Conservation (phyloP, 2,888 invertebrate species). For the Drosophila fungiperda region DNA sequence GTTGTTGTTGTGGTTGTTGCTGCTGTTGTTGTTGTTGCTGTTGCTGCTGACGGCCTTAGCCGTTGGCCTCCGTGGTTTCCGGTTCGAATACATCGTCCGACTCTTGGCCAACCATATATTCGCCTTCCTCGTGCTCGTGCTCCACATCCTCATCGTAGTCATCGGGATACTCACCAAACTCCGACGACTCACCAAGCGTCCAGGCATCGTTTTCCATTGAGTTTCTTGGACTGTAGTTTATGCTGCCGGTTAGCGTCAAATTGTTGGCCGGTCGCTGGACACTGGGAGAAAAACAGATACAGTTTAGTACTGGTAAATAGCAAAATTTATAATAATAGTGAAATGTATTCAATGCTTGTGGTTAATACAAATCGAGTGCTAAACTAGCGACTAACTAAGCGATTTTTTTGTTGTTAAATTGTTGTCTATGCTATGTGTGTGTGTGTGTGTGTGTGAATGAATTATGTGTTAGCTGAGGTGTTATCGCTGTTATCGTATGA, state of each 20-base stretch:
- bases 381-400: conserved; percentile 70
- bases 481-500: conserved; percentile 16
- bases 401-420: conserved; percentile 27
- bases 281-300: conserved; percentile 31
- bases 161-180: conserved; percentile 69
- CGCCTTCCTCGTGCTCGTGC: conserved; percentile 48
- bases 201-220: conserved; percentile 76
- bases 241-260: conserved; percentile 69
- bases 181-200: conserved; percentile 78
- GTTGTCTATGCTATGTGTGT: conserved; percentile 38
- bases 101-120: conserved; percentile 54
- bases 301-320: not conserved
- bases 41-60: conserved; percentile 24
- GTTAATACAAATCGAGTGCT: conserved; percentile 52
- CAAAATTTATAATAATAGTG: not conserved
- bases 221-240: conserved; percentile 72
- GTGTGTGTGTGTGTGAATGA: conserved; percentile 26
- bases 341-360: conserved; percentile 42
- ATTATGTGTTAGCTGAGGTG: conserved; percentile 25
- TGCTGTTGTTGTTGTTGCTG: not conserved
- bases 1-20: not conserved
- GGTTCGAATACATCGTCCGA: conserved; percentile 68
- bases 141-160: conserved; percentile 63
- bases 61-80: conserved; percentile 45
- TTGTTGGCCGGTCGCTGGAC: conserved; percentile 71